Percentiles rank a stretch among this genome's conserved stretches.
Conservation (phyloP, 2,113 vertebrate genomes). For the Guaruba guarouba region DNA sequence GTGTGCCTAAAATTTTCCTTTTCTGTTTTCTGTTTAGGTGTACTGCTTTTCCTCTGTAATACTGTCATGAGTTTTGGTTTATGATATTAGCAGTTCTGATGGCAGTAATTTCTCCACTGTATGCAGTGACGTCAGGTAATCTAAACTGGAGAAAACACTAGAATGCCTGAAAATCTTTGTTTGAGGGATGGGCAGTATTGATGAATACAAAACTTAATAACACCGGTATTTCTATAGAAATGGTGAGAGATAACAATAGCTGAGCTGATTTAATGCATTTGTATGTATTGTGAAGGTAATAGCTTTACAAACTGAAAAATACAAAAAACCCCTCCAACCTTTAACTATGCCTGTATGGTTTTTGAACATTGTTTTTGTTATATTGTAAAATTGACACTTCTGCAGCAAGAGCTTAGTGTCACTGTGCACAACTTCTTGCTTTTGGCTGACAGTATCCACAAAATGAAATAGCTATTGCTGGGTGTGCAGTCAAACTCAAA, state of each 20-base stretch:
- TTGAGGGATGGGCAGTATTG: background rate
- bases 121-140: background rate
- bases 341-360: background rate
- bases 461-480: background rate
- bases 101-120: background rate
- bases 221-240: background rate
- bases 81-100: background rate
- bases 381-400: background rate
- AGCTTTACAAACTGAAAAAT: background rate
- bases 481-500: background rate
- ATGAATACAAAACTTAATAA: background rate
- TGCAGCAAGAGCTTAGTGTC: background rate
- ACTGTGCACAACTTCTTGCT: background rate
- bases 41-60: background rate
- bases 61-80: background rate
- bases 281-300: background rate
- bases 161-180: background rate
- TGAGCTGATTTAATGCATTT: background rate
- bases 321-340: background rate
- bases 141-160: background rate
- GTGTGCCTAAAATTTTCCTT: fast-evolving
- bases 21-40: background rate
- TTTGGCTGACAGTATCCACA: background rate
- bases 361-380: background rate
- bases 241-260: background rate